Evolutionary conservation across 2,113 vertebrate genomes (phyloP), one percentile per base, ranked within the genome.

Genomic region (Emydura subglobosa): DNA sequence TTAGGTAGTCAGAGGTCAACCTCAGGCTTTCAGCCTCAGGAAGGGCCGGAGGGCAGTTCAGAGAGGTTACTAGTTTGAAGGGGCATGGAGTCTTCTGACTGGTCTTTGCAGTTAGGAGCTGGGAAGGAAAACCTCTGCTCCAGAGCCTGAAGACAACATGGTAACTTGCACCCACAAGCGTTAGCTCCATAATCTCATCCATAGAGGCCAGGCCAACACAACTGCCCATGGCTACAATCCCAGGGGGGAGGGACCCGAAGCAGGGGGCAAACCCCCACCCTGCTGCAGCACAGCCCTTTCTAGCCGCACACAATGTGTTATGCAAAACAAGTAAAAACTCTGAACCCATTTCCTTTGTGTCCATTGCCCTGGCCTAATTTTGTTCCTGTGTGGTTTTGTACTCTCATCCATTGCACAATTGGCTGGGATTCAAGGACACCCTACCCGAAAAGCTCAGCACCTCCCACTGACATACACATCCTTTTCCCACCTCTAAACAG

Each of bases 401-500:
- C 25, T 78, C 74, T 44, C 24, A 4, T 47, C 74, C 27, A 6
- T 44, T 78, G 27, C 24, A 42, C 49, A 53, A 51, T 10, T 11
- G 49, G 79, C 79, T 34, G 49, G 31, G 17, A 53, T 31, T 24
- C 6, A 0, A 34, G 6, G 29, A 2, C 5, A 29, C 34, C 29
- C 83, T 5, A 5, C n/a, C 50, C 6, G n/a, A 7, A 0, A 51
- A 53, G 55, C 1, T 7, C 6, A 3, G 0, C 14, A 34, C 3
- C 55, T 42, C 34, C n/a, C 65, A 6, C 39, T 68, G 88, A 50
- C 59, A 65, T 49, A 79, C 57, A 9, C 42, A 54, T 55, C 92
- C 89, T 95, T 96, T 89, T 87, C 91, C 92, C 44, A 51, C 24
- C 29, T 89, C 55, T 87, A 78, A 76, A 96, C 42, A 47, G 44